Base-by-base conservation (phyloP, 1,140 invertebrate genomes). In the Heliothis virescens region DNA sequence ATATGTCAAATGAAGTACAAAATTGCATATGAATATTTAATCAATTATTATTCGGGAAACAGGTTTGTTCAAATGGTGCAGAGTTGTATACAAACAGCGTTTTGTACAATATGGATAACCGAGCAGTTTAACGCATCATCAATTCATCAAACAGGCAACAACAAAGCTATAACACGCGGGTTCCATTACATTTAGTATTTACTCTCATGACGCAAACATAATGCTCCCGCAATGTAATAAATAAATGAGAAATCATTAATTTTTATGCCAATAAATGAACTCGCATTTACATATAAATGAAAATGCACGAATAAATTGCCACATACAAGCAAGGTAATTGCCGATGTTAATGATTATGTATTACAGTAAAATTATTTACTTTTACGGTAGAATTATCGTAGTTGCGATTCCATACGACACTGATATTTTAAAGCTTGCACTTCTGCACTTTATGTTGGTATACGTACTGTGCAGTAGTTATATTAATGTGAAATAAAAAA, bases 1-100 rank as follows among this genome's bases (percentile, higher is more conserved):
- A 41, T 41, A 41, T 48, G 63, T 48, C 16, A 18, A 48, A 48
- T 48, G 48, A 67, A 47, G 48, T 48, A 2, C 29, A 72, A 55
- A 41, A 11, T n/a, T 52, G 41, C 7, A 2, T 53, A 57, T 72
- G 52, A 72, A 72, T 72, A 52, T 41, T 72, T 57, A 41, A 52
- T 34, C 12, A 67, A 16, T 53, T 29, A 18, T 71, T 55, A 55
- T 13, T 9, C 4, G 10, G 65, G 16, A 67, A 67, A 47, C 67
- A 10, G 69, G 69, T 72, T 72, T 57, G 52, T 57, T 55, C 52
- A 72, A 41, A 57, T 72, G 69, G 57, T 57, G 69, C 26, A 12
- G 34, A 41, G 34, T 9, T 5, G 21, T 29, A 26, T 12, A 55
- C 16, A 67, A 1, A 47, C 16, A 55, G 12, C 52, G 15, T 26